A percentile compares a stretch with the other conserved stretches of the same genome.
Evolutionary conservation across 2,888 invertebrate genomes (phyloP).

Genomic region (Argyresthia albistria): DNA sequence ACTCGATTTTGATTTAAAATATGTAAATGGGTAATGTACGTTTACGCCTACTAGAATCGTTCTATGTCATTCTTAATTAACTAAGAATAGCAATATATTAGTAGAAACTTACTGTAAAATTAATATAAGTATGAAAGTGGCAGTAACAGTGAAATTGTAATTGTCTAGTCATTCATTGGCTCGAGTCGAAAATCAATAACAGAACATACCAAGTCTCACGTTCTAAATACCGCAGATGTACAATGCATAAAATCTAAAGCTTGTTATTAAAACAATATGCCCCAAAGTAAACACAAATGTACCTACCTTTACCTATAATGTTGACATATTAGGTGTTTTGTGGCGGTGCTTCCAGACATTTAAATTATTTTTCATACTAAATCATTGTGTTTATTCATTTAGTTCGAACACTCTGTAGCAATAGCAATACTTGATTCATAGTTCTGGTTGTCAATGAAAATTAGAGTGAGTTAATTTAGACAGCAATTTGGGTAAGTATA

Average conservation of each 20-base stretch:
- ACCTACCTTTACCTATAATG: neutral
- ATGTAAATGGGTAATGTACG: neutral
- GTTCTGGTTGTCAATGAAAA: too few relatives aligned
- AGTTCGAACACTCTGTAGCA: too few relatives aligned
- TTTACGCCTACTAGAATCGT: neutral
- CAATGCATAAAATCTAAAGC: neutral
- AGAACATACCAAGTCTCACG: too few relatives aligned
- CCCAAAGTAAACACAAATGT: neutral
- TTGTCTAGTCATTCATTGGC: neutral
- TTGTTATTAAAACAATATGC: neutral
- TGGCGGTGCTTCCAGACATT: neutral
- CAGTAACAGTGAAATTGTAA: neutral
- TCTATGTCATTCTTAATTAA: neutral
- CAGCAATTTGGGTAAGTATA: too few relatives aligned
- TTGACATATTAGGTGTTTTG: neutral
- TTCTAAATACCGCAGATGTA: too few relatives aligned
- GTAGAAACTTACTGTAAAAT: neutral
- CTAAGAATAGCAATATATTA: conserved; percentile 1
- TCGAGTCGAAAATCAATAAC: too few relatives aligned
- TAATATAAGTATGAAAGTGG: neutral
- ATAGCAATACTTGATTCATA: too few relatives aligned
- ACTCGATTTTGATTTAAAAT: neutral
- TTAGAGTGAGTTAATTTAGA: too few relatives aligned
- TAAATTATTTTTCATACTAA: too few relatives aligned
- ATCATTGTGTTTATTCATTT: too few relatives aligned